Base-by-base conservation (phyloP, 2,797 vertebrate genomes). In the Cyprinella venusta region DNA sequence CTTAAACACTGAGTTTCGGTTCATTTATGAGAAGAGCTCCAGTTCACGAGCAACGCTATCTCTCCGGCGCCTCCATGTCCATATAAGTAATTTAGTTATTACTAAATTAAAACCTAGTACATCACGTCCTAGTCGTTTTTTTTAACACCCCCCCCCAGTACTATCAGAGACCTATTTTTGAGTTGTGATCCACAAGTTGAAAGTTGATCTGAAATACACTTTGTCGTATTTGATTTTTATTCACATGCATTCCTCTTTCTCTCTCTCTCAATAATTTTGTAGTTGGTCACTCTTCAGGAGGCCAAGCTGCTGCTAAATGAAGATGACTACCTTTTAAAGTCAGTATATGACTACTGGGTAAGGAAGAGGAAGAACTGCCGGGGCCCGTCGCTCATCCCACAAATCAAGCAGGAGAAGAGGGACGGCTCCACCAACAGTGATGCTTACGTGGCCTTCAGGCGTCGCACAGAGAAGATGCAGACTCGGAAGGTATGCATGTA, bases 311-410 rank as follows among this genome's bases (percentile, higher is more conserved):
- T 98, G 92, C 94, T 98, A 85, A 97, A 97, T 0, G 97, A 97
- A 94, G 97, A 98, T 24, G 97, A 98, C 93, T 97, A 96, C 92
- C 94, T 98, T 91, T 95, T 98, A 87, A 97, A 97, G 94, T 96
- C 97, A 8, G 97, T 97, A n/a, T 97, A 97, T 75, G 97, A 98
- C 90, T 97, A 98, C 95, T 98, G 97, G 97, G 92, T 96, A 84
- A 96, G 96, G 89, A 98, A 98, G 90, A 96, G 96, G 88, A 97
- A 95, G 92, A 97, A 95, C 91, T 97, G 95, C 89, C 91, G 94
- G 78, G 96, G 95, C 3, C 96, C 96, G 0, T 95, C 96, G 0
- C 96, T 98, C 85, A 96, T 96, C 84, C 96, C 97, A 33, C 95
- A 94, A 84, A 94, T 97, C 88, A 97, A 96, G 84, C 97, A 96